Evolutionary conservation across 2,888 invertebrate species (phyloP).

Genomic region (Acronicta psi): DNA sequence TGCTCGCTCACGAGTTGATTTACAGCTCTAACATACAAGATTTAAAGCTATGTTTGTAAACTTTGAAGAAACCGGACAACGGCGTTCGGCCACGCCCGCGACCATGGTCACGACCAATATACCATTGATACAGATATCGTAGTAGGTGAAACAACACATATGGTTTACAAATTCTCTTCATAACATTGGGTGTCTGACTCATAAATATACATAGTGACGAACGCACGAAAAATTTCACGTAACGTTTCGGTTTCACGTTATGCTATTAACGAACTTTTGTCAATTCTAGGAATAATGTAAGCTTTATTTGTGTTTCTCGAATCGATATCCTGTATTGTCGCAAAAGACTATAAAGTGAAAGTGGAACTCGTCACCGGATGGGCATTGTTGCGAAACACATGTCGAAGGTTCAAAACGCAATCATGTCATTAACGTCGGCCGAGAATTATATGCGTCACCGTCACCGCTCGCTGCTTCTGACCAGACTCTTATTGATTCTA

Average conservation of each 20-base stretch:
- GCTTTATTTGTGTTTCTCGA: conserved; percentile 14
- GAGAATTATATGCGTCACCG: conserved; percentile 56
- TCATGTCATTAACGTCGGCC: conserved; percentile 62
- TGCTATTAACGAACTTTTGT: conserved; percentile 14
- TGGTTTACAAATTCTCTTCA: conserved; percentile 27
- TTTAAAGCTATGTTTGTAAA: conserved; percentile 61
- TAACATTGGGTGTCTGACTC: conserved; percentile 35
- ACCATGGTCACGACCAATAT: conserved; percentile 7
- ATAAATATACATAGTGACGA: conserved; percentile 32
- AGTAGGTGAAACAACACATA: conserved; percentile 25
- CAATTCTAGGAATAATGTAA: conserved; percentile 14
- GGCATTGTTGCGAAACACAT: conserved; percentile 63
- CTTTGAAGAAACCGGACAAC: conserved; percentile 49
- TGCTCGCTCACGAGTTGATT: conserved; percentile 61
- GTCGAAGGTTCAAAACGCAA: conserved; percentile 63
- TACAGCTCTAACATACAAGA: conserved; percentile 58
- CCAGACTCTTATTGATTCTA: conserved; percentile 52
- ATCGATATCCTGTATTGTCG: conserved; percentile 31
- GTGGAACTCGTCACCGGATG: conserved; percentile 58
- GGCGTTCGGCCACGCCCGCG: conserved; percentile 25
- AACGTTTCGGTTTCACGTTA: conserved; percentile 32
- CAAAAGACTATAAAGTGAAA: conserved; percentile 57
- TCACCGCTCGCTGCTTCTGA: conserved; percentile 45
- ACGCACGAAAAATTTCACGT: conserved; percentile 36
- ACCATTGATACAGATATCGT: conserved; percentile 29